Conservation (phyloP, 2,113 vertebrate species). For the Paedocypris sp. region DNA sequence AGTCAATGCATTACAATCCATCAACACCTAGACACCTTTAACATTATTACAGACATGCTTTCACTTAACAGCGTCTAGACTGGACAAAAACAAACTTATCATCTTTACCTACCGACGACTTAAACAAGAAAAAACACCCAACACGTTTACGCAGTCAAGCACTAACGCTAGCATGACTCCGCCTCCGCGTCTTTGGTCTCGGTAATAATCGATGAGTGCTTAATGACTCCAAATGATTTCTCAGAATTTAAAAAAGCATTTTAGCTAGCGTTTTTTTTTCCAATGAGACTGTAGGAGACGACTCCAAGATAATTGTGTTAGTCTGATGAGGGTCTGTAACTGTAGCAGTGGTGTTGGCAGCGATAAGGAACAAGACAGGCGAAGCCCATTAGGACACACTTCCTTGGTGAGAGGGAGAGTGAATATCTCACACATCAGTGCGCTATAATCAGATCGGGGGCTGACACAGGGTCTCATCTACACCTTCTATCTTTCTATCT, state of each 20-base stretch:
- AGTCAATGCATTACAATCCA: slow-evolving; percentile 57
- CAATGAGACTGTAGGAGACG: not conserved
- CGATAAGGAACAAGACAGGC: slow-evolving; percentile 16
- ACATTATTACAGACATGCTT: slow-evolving; percentile 41
- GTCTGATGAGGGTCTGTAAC: slow-evolving; percentile 3
- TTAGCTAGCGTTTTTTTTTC: no score
- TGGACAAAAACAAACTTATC: slow-evolving; percentile 19
- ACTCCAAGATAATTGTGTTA: slow-evolving; percentile 10
- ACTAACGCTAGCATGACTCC: no score
- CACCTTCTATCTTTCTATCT: slow-evolving; percentile 40
- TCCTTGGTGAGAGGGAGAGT: slow-evolving; percentile 42
- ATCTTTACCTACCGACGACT: not conserved
- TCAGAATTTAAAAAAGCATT: no score
- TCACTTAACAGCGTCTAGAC: slow-evolving; percentile 28
- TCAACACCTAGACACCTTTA: slow-evolving; percentile 54
- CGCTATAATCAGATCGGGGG: slow-evolving; percentile 29
- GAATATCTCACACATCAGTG: slow-evolving; percentile 32
- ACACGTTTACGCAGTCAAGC: no score
- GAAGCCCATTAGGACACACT: slow-evolving; percentile 31
- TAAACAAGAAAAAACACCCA: no score
- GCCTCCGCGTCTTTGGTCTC: no score
- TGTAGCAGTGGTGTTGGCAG: slow-evolving; percentile 12
- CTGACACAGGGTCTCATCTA: slow-evolving; percentile 11
- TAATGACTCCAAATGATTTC: no score
- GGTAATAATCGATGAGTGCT: no score